Evolutionary conservation across 2,888 invertebrate species (phyloP), one percentile per base, ranked within the genome.

Genomic region (Tenthredo notha): DNA sequence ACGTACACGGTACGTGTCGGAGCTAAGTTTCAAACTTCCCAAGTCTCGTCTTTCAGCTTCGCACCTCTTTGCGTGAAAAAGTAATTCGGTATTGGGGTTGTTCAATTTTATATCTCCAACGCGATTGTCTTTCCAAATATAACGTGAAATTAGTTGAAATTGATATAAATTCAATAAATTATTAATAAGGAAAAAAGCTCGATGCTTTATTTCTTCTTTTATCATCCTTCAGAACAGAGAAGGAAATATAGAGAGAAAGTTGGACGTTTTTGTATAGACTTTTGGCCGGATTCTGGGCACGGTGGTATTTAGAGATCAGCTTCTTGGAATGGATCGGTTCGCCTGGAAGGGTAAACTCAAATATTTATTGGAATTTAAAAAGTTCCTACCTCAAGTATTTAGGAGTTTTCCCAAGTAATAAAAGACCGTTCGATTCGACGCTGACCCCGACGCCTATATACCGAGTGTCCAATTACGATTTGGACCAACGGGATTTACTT

Each of bases 331-430:
- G 5, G 25, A 43, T 74, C 21, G 25, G n/a, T 74, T 74, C 43
- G 43, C 43, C 40, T 18, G 15, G 10, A 43, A 43, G 43, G 40
- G 88, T 87, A 87, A 91, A 91, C 90, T 92, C 91, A 90, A 91
- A 92, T 91, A 92, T 92, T 92, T 92, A 91, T 91, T 91, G 91
- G 90, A 91, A 92, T 92, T 92, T 91, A 90, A 91, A 91, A 92
- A 90, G 91, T 91, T 87, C 87, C 87, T 84, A 89, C 84, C 86
- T 84, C 89, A 90, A 90, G 91, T 91, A 91, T 91, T 92, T 91
- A 91, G 91, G 90, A 91, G 90, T 92, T 91, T 89, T 87, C 87
- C 86, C 87, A 90, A 91, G 92, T 91, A 90, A 90, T 91, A 90
- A 90, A 89, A 90, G 86, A 33, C 72, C 72, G 72, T 21, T 74